These are phyloP conservation scores for Spodoptera frugiperda DNA, from an alignment of 1,140 invertebrate species.

Conservation along the genomic window DNA sequence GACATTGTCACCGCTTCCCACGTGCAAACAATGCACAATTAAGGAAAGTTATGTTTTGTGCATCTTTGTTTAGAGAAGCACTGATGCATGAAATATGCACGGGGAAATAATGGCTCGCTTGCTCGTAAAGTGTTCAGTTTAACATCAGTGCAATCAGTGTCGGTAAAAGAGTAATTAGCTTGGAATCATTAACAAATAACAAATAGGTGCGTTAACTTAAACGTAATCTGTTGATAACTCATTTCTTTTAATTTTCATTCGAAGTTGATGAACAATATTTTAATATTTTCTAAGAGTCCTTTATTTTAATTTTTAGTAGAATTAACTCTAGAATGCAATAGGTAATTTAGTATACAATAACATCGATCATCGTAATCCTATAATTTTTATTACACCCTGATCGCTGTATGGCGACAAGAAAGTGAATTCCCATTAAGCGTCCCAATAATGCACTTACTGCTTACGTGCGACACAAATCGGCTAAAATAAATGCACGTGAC, in stretches of 20 bases:
- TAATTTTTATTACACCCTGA: constrained; percentile 36
- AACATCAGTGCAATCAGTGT: not conserved
- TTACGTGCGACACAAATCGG: constrained; percentile 41
- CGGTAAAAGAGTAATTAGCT: too few species aligned
- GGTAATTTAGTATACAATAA: too few species aligned
- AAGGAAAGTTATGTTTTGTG: constrained; percentile 43
- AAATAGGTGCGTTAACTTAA: too few species aligned
- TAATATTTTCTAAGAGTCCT: too few species aligned
- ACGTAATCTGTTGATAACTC: too few species aligned
- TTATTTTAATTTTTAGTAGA: too few species aligned
- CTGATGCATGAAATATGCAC: constrained; percentile 8
- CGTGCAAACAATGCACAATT: constrained; percentile 14
- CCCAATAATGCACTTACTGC: constrained; percentile 58
- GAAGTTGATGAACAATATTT: too few species aligned
- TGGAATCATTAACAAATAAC: too few species aligned
- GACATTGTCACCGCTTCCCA: constrained; percentile 22
- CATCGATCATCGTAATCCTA: not conserved
- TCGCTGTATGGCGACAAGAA: constrained; percentile 54
- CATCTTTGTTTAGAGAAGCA: constrained; percentile 29
- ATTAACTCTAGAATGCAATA: too few species aligned
- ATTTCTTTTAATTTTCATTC: too few species aligned
- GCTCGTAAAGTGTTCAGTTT: not conserved
- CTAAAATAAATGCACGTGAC: constrained; percentile 49
- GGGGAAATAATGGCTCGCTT: constrained; percentile 6
- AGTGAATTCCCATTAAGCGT: constrained; percentile 71